Evolutionary conservation across 92 coral and sea anemone genomes (phyloP), one percentile per base, ranked within the genome.

Genomic region (Zoanthus solanderi): DNA sequence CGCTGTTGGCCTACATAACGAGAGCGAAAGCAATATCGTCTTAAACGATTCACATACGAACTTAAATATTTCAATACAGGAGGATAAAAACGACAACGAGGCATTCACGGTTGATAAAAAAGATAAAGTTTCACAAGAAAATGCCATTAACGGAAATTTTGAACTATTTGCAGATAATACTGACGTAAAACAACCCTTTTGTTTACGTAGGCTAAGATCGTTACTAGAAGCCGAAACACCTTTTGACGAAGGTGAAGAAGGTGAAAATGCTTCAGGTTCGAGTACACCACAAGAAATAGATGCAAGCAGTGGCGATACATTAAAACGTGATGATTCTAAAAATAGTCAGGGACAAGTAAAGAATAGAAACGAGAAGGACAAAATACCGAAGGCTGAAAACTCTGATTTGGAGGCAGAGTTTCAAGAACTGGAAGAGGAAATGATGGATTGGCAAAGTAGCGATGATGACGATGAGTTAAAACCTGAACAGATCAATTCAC

Each of bases 361-460:
- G 44, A 13, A 9, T n/a, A 29, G 68, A 32, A 48, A 28, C 73
- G 28, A 23, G 65, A 46, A 29, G 9, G 75, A 47, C 2, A 29
- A 18, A 29, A 13, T 0, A 12, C 30, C 75, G 31, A 66, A 16
- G 15, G 75, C 47, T 7, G 34, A 67, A 7, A 48, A 68, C 50
- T 83, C 85, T 50, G 92, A 89, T 44, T 75, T 94, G 78, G 95
- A 94, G 9, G 85, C 85, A 63, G 95, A 95, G 60, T 95, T 95
- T 67, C 91, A 76, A 75, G 96, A 94, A 52, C 96, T 95, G 14
- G 98, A 93, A 61, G 94, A 93, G 30, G 98, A 95, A 14, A 95
- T 95, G 98, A 89, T 95, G 88, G 96, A 84, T 11, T 93, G 94
- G 91, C 96, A 91, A 82, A 87, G 89, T 76, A 89, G 85, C 60